Conservation (phyloP, 2,888 invertebrate genomes). For the Lissonota sp. region DNA sequence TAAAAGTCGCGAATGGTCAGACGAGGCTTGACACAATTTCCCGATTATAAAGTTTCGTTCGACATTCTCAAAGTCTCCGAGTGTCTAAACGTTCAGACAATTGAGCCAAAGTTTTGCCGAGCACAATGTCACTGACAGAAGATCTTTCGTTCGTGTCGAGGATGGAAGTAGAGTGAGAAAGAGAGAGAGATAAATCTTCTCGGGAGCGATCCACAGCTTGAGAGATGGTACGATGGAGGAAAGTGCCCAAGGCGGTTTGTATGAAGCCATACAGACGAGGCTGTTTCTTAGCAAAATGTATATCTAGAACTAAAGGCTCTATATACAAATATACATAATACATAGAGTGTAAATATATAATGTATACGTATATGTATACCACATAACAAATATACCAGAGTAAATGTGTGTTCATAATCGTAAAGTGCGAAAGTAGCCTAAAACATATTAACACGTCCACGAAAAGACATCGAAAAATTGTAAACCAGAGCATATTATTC, state of each 20-base stretch:
- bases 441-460: too few species aligned
- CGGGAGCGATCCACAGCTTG: conserved; percentile 46
- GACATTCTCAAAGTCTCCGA: conserved; percentile 24
- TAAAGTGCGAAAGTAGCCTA: too few species aligned
- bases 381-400: too few species aligned
- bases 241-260: conserved; percentile 49
- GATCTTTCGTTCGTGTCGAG: conserved; percentile 60
- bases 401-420: too few species aligned
- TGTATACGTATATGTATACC: background rate
- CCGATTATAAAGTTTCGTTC: conserved; percentile 36
- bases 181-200: conserved; percentile 56
- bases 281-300: conserved; percentile 20
- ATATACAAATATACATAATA: background rate
- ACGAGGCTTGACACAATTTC: conserved; percentile 16
- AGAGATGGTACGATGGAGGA: conserved; percentile 37
- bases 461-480: too few species aligned
- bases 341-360: conserved; percentile 11
- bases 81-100: conserved; percentile 41
- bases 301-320: conserved; percentile 3
- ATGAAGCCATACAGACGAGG: conserved; percentile 25
- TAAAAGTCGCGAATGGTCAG: conserved; percentile 38
- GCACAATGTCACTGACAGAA: conserved; percentile 45
- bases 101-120: conserved; percentile 36
- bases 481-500: too few species aligned
- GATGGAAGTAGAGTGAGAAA: conserved; percentile 38